These are phyloP conservation scores for human DNA, from an alignment of 2,113 vertebrate species.

Conservation along the genomic window GRCh38 chr4:150350501-150351000, in stretches of 20 bases:
- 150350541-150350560: too few relatives aligned
- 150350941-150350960: slow-evolving; percentile 39
- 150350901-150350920: neutral
- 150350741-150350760: neutral
- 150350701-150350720: too few relatives aligned
- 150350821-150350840: slow-evolving; percentile 1
- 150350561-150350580: too few relatives aligned
- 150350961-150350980: slow-evolving; percentile 7
- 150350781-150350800: slow-evolving; percentile 14
- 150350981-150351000: neutral
- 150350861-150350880: slow-evolving; percentile 18
- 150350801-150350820: neutral
- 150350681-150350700: neutral
- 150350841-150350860: slow-evolving; percentile 5
- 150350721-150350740: neutral
- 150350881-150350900: slow-evolving; percentile 54
- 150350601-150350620: neutral
- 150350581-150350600: neutral
- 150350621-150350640: neutral
- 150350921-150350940: slow-evolving; percentile 21
- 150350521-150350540: too few relatives aligned
- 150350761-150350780: neutral
- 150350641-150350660: neutral
- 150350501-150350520: too few relatives aligned
- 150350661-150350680: neutral